Evolutionary conservation across 53 echinoderm and acorn worm species (phyloP).

Genomic region (Temnopleurus reevesii): DNA sequence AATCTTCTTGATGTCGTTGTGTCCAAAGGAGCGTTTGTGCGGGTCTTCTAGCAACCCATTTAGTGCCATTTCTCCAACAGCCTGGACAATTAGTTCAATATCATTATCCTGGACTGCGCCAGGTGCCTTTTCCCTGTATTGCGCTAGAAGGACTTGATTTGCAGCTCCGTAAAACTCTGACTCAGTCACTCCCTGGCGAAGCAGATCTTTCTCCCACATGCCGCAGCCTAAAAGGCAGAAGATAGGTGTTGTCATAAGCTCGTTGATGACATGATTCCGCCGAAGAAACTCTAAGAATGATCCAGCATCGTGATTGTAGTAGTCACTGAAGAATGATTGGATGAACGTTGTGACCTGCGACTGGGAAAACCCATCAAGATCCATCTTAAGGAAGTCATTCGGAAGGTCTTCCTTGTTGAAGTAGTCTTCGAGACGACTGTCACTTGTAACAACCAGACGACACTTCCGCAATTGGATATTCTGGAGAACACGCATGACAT

Average conservation of each 20-base stretch:
- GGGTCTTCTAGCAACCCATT: neutral
- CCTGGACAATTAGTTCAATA: neutral
- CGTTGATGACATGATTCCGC: neutral
- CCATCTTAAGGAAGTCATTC: slow-evolving; percentile 11
- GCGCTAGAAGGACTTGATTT: neutral
- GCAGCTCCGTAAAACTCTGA: neutral
- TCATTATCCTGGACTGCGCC: neutral
- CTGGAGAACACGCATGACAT: slow-evolving; percentile 7
- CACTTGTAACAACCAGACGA: neutral
- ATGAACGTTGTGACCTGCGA: neutral
- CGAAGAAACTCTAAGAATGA: neutral
- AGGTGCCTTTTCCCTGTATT: neutral
- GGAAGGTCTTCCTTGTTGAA: slow-evolving; percentile 17
- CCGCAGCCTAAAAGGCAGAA: slow-evolving; percentile 1
- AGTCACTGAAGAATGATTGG: neutral
- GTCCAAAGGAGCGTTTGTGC: neutral
- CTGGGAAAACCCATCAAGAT: neutral
- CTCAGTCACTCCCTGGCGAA: neutral
- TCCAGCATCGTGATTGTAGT: neutral
- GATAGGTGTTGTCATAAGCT: neutral
- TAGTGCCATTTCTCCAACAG: neutral
- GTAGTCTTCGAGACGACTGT: neutral
- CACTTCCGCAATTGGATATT: neutral
- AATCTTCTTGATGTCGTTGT: slow-evolving; percentile 1
- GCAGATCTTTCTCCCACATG: slow-evolving; percentile 12